These are phyloP conservation scores for Vanessa tameamea DNA, from an alignment of 1,140 invertebrate genomes.

Conservation along the genomic window DNA sequence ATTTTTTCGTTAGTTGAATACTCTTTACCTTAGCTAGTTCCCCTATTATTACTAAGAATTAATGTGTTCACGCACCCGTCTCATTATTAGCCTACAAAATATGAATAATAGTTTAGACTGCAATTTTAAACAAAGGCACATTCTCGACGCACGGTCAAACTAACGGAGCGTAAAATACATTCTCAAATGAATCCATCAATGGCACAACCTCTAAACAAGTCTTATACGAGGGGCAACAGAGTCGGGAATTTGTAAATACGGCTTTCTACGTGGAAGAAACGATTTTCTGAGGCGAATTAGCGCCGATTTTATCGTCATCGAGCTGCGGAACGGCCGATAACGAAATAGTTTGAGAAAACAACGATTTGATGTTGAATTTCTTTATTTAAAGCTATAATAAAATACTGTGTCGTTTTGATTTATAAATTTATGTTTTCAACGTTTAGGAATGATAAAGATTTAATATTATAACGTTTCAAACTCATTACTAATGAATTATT, in stretches of 20 bases:
- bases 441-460: neutral
- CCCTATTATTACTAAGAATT: too few relatives aligned
- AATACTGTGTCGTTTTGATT: neutral
- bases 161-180: neutral
- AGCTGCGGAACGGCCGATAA: constrained; percentile 52
- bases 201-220: constrained; percentile 22
- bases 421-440: neutral
- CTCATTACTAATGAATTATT: too few relatives aligned
- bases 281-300: constrained; percentile 46
- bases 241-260: constrained; percentile 40
- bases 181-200: constrained; percentile 18
- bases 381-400: constrained; percentile 14
- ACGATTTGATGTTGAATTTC: constrained; percentile 29
- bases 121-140: constrained; percentile 4
- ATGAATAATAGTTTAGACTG: neutral
- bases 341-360: constrained; percentile 41
- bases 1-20: too few relatives aligned
- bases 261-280: constrained; percentile 47
- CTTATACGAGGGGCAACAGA: constrained; percentile 23
- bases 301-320: constrained; percentile 48
- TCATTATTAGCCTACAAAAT: neutral
- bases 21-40: too few relatives aligned
- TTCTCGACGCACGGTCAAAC: neutral
- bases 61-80: neutral
- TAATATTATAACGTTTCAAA: too few relatives aligned